phyloP scores from a whole-genome alignment of 2,797 vertebrate genomes.

The Scleropages formosus region DNA sequence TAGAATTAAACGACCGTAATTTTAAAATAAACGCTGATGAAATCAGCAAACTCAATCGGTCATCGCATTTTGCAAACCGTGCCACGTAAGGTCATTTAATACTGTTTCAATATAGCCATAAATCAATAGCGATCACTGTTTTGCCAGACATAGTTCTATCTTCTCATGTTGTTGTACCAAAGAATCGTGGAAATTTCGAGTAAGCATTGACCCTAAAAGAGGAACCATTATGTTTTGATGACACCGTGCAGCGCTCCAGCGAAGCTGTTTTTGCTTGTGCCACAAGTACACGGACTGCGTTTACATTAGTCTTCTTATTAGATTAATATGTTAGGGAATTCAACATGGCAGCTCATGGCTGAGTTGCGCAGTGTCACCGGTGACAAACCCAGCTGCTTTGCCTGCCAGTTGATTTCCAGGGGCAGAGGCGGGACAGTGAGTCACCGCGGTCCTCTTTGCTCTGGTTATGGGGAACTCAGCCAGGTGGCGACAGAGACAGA shows the following conservation, averaged over 20 bases:
- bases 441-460: conserved; percentile 70
- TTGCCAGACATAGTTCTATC: no score
- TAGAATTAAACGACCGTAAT: no score
- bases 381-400: background rate
- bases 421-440: conserved; percentile 42
- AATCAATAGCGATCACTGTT: no score
- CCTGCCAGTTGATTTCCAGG: conserved; percentile 17
- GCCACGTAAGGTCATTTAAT: background rate
- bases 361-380: background rate
- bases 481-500: conserved; percentile 39
- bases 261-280: background rate
- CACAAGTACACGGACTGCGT: background rate
- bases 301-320: background rate
- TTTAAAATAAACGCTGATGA: no score
- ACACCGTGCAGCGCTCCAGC: background rate
- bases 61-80: no score
- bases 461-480: conserved; percentile 54
- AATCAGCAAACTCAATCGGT: no score
- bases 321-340: background rate
- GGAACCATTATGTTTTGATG: background rate
- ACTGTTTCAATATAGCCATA: no score
- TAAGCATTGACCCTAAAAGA: background rate
- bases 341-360: background rate
- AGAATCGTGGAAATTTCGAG: background rate
- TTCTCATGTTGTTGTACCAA: background rate